Evolutionary conservation across 2,888 invertebrate genomes (phyloP).

Genomic region (Malachius bipustulatus): DNA sequence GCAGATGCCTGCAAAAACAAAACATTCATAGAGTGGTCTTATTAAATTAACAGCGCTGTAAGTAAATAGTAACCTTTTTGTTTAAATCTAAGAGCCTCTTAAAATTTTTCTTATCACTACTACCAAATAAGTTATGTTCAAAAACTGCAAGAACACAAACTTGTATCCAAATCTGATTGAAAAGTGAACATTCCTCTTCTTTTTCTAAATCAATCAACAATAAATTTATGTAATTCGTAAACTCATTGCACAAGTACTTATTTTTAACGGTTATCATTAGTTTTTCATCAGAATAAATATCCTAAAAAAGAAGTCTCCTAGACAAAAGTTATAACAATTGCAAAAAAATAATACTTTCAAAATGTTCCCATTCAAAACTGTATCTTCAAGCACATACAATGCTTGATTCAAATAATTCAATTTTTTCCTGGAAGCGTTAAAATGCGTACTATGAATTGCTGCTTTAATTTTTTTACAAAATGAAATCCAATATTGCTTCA

Average conservation of each 20-base stretch:
- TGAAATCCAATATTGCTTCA: constrained; percentile 60
- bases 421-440: constrained; percentile 48
- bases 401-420: constrained; percentile 58
- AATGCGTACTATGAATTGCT: constrained; percentile 50
- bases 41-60: too few relatives aligned
- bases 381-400: constrained; percentile 31
- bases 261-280: neutral
- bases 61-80: constrained; percentile 65
- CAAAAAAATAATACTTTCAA: constrained; percentile 6
- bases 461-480: constrained; percentile 65
- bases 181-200: constrained; percentile 40
- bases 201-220: constrained; percentile 51
- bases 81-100: constrained; percentile 63
- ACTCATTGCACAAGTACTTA: neutral
- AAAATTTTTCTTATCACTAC: constrained; percentile 63
- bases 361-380: constrained; percentile 21
- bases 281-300: constrained; percentile 1
- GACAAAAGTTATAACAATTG: neutral
- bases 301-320: constrained; percentile 1
- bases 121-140: constrained; percentile 60
- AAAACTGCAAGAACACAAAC: constrained; percentile 57
- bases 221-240: constrained; percentile 48
- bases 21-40: constrained; percentile 4
- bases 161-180: constrained; percentile 50
- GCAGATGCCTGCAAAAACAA: constrained; percentile 49